A percentile compares a stretch with the other conserved stretches of the same genome.
phyloP scores from a whole-genome alignment of 2,797 vertebrate species.

The Gallinago nigripennis region DNA sequence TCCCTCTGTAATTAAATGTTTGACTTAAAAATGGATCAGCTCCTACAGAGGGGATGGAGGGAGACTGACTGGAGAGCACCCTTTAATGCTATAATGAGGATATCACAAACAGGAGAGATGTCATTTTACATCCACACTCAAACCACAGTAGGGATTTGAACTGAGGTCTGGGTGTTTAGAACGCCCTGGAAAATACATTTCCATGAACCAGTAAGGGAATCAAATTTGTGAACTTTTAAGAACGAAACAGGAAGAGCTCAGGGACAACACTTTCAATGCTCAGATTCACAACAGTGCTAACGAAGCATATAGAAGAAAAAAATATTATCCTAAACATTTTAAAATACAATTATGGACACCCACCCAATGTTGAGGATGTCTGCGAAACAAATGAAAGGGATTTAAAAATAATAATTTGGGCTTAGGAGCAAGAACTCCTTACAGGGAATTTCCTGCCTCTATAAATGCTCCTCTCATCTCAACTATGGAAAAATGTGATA shows the following conservation, averaged over 20 bases:
- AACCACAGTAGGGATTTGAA: neutral
- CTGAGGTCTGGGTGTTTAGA: neutral
- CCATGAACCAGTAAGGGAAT: neutral
- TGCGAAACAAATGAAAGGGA: constrained; percentile 11
- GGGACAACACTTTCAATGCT: neutral
- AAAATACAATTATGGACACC: neutral
- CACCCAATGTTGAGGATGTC: neutral
- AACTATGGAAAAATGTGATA: neutral
- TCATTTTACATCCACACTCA: neutral
- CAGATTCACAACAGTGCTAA: neutral
- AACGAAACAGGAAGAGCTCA: neutral
- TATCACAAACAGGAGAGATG: neutral
- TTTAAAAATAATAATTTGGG: neutral
- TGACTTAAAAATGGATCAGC: neutral
- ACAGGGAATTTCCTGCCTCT: neutral
- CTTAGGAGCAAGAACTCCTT: neutral
- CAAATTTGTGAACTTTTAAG: neutral
- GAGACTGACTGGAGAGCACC: neutral
- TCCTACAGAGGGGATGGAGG: neutral
- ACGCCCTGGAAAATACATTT: neutral
- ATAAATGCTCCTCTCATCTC: neutral
- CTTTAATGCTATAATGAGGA: neutral
- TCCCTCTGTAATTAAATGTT: neutral
- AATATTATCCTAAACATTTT: neutral
- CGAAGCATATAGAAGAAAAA: neutral